Evolutionary conservation across 2,113 vertebrate species (phyloP), one percentile per base, ranked within the genome.

Genomic region (Trematomus loennbergii): DNA sequence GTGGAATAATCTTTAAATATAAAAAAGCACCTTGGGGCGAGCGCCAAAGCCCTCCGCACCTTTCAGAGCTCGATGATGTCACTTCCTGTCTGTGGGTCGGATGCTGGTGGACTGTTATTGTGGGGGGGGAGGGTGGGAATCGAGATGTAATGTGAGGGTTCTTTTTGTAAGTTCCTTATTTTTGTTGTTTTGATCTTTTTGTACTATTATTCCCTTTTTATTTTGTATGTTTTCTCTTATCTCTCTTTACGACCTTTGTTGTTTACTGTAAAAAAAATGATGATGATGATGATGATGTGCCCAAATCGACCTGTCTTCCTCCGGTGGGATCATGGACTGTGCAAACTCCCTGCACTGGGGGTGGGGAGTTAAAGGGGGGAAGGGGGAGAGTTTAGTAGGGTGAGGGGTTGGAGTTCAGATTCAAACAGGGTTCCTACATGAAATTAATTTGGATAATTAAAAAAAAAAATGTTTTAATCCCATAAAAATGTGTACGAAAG

Each of bases 21-120:
- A 7, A 59, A 78, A 75, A 89, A 91, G 91, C 92, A 93, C 92
- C 93, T 94, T 94, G 82, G 86, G 91, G 88, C 63, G 69, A 87
- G 74, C 2, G 79, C 72, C 82, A 29, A 65, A 63, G 81, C 87
- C 85, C 87, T 88, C 81, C 83, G 93, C 91, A 94, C 93, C 92
- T 93, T 94, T 83, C 84, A 81, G 77, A 92, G 78, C 87, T 81
- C 75, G 36, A 71, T 83, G 49, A 1, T 29, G 88, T 93, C 87
- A 82, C 87, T 89, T 88, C 89, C 80, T 82, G 76, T 81, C 68
- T 87, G 84, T 81, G 82, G 88, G 54, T 75, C 29, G 79, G 75
- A 60, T 25, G 62, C 66, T 67, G 72, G 80, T 25, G 54, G 61
- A 70, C 53, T 60, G 61, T 72, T 71, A 40, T 64, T 75, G 60